Evolutionary conservation across 2,797 vertebrate species (phyloP).

Genomic region (Eulemur mongoz): DNA sequence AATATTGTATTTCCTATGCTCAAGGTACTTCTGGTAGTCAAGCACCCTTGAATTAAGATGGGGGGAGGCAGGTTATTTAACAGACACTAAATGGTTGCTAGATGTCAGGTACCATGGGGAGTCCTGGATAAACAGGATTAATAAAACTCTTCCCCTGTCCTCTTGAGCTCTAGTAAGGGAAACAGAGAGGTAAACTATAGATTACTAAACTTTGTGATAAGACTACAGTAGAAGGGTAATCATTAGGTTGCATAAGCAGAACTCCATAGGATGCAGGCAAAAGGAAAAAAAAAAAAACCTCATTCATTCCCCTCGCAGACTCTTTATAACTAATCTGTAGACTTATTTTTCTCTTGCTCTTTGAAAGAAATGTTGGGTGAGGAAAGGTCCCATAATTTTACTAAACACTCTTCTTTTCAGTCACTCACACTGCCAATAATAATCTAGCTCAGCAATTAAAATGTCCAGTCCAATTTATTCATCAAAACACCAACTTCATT

Average conservation of each 20-base stretch:
- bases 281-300: background rate
- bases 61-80: background rate
- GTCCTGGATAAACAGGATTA: conserved; percentile 36
- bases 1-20: background rate
- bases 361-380: background rate
- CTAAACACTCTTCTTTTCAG: background rate
- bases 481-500: conserved; percentile 20
- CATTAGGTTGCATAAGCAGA: background rate
- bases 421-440: background rate
- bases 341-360: conserved; percentile 1
- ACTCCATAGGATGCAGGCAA: background rate
- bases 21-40: background rate
- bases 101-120: background rate
- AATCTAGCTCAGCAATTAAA: background rate
- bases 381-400: background rate
- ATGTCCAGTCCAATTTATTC: background rate
- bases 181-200: background rate
- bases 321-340: background rate
- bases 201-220: background rate
- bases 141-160: background rate
- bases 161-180: background rate
- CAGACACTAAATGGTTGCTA: background rate
- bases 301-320: background rate
- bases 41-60: background rate
- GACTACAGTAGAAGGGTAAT: background rate